These are phyloP conservation scores for Exephanes ischioxanthus DNA, from an alignment of 2,888 invertebrate genomes.

Conservation along the genomic window DNA sequence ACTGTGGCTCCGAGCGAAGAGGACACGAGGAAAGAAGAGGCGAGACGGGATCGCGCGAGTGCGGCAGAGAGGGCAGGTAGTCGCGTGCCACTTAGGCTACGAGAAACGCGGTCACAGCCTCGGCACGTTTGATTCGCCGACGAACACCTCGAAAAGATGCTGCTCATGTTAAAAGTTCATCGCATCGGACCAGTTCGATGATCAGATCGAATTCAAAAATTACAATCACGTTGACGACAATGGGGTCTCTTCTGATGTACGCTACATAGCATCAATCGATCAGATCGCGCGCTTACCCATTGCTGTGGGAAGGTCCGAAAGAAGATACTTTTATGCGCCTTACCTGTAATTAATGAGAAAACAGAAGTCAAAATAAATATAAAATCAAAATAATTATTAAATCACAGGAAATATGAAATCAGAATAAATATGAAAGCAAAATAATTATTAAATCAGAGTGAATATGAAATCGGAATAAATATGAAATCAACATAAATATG, in stretches of 20 bases:
- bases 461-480: too few relatives aligned
- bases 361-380: too few relatives aligned
- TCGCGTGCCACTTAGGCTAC: slow-evolving; percentile 84
- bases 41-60: slow-evolving; percentile 52
- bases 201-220: not conserved
- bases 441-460: too few relatives aligned
- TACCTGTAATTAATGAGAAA: too few relatives aligned
- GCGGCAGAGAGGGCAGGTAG: slow-evolving; percentile 77
- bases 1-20: slow-evolving; percentile 34
- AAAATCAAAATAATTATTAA: too few relatives aligned
- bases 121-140: slow-evolving; percentile 81
- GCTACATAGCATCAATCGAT: not conserved
- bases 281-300: too few relatives aligned
- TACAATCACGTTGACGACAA: not conserved
- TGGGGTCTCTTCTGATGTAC: not conserved
- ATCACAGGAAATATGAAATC: too few relatives aligned
- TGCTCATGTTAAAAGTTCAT: slow-evolving; percentile 15
- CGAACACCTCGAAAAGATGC: slow-evolving; percentile 60
- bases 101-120: slow-evolving; percentile 85
- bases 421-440: too few relatives aligned
- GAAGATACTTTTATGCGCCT: too few relatives aligned
- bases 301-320: too few relatives aligned
- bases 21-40: slow-evolving; percentile 53
- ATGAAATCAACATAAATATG: too few relatives aligned
- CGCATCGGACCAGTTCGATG: not conserved